Base-by-base conservation (phyloP, 2,797 vertebrate species). In the Siniperca undulata region DNA sequence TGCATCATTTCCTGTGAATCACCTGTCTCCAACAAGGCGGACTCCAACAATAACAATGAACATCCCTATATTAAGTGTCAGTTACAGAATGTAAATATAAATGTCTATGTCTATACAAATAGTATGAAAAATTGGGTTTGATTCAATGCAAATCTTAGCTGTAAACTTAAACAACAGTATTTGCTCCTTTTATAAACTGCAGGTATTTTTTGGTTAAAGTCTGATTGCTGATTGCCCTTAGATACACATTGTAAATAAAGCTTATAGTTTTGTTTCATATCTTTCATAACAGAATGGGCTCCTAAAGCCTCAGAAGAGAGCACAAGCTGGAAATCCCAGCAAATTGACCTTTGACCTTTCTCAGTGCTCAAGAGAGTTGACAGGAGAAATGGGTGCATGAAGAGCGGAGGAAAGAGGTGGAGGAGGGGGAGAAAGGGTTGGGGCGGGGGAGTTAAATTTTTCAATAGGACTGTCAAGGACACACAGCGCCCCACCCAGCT, bases 391-490 rank as follows among this genome's bases (percentile, higher is more conserved):
- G 60, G 48, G 73, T 72, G 75, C 19, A 38, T 17, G 58, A 71
- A 5, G 73, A 40, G 20, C n/a, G 36, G 80, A 52, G 61, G 71
- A 78, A 55, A 67, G 42, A 61, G 62, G 50, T 0, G 59, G 55
- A 34, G 75, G 69, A 50, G 74, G 62, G 5, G 42, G 19, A 13
- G 77, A 44, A 52, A 52, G 77, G 64, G 56, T 16, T 9, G 27
- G 40, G 17, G 60, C 5, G 7, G 38, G 71, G 19, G 70, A 85
- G 67, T 89, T 93, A 75, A 91, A 95, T 93, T 93, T 94, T 94
- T 93, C 88, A 95, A 83, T 70, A 92, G 91, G 78, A 86, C 93
- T 88, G 89, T 93, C 89, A 94, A 94, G 89, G 91, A 90, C 90
- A 92, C 73, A 67, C 62, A 81, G 71, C 38, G 67, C 85, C 67